Evolutionary conservation across 2,797 vertebrate species (phyloP).

Genomic region (Carduelis carduelis): DNA sequence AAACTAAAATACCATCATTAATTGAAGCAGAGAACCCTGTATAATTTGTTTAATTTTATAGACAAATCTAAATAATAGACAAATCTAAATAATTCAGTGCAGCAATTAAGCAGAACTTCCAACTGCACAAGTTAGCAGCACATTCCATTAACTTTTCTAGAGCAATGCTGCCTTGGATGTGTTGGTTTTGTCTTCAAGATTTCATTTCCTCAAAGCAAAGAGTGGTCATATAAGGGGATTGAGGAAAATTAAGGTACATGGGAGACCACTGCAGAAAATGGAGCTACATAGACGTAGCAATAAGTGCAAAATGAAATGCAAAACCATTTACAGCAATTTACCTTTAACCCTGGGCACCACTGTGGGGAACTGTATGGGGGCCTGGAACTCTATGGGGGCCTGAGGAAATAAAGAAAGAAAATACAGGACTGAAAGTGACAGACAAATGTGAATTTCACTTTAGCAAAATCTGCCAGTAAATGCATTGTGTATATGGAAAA

Average conservation of each 20-base stretch:
- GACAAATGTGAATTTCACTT: neutral
- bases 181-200: neutral
- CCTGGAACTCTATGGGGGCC: neutral
- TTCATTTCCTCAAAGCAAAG: neutral
- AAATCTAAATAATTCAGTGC: neutral
- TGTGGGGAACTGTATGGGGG: neutral
- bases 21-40: neutral
- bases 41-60: neutral
- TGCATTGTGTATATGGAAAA: no score
- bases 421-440: neutral
- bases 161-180: neutral
- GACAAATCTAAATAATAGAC: neutral
- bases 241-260: neutral
- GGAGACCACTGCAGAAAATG: neutral
- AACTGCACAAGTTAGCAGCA: neutral
- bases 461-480: neutral
- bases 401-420: neutral
- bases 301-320: neutral
- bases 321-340: neutral
- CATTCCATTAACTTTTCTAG: neutral
- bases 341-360: neutral
- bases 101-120: neutral
- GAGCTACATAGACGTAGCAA: neutral
- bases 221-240: neutral
- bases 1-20: neutral